These are phyloP conservation scores for Cephalotes varians DNA, from an alignment of 2,888 invertebrate species.

Conservation along the genomic window DNA sequence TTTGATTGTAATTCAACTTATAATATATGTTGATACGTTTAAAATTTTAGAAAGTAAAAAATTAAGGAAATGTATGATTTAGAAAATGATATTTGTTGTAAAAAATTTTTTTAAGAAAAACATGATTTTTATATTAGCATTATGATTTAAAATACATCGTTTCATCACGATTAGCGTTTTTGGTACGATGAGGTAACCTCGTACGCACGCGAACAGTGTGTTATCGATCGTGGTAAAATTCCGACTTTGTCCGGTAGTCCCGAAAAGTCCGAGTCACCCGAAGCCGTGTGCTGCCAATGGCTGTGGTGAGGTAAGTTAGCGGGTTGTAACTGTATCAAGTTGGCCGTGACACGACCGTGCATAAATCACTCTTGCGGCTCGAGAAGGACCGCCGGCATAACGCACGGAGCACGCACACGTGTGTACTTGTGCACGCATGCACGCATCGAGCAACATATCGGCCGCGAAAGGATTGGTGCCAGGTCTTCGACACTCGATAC, in stretches of 20 bases:
- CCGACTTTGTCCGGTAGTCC: slow-evolving; percentile 26
- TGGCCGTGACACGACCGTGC: slow-evolving; percentile 83
- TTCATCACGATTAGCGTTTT: slow-evolving; percentile 12
- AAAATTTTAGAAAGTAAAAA: not conserved
- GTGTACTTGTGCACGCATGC: slow-evolving; percentile 10
- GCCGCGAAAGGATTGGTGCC: slow-evolving; percentile 58
- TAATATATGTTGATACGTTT: too few relatives aligned
- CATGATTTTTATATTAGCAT: not conserved
- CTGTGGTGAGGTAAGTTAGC: slow-evolving; percentile 80
- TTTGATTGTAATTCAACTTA: not conserved
- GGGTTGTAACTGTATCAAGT: slow-evolving; percentile 85
- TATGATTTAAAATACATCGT: not conserved
- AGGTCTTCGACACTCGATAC: slow-evolving; percentile 65
- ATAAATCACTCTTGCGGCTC: slow-evolving; percentile 82
- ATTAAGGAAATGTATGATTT: not conserved
- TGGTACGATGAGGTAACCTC: not conserved
- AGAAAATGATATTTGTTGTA: not conserved
- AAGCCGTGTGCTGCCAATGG: slow-evolving; percentile 56
- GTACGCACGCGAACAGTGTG: slow-evolving; percentile 20
- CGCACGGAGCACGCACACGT: slow-evolving; percentile 56
- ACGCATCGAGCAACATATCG: slow-evolving; percentile 8
- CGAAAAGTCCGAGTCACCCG: slow-evolving; percentile 57
- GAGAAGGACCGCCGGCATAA: slow-evolving; percentile 70
- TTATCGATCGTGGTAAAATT: slow-evolving; percentile 49
- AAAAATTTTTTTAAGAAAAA: not conserved